A percentile compares a stretch with the other conserved stretches of the same genome.
Conservation (phyloP, 2,113 vertebrate genomes). For the Mesoclemmys tuberculata region DNA sequence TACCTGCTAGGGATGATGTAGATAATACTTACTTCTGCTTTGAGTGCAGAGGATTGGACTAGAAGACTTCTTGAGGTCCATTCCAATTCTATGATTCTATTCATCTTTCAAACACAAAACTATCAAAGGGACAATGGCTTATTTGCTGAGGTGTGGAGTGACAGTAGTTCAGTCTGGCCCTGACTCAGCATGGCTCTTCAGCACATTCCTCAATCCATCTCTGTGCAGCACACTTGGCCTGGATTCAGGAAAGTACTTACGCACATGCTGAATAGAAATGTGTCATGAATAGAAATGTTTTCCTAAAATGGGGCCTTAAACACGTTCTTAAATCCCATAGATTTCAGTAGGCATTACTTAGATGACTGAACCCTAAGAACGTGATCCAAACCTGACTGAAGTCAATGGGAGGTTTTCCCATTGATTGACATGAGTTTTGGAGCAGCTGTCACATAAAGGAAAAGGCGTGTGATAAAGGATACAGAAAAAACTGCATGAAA, state of each 20-base stretch:
- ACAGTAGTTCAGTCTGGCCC: not conserved
- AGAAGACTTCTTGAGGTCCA: too few relatives aligned
- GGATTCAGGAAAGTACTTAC: conserved; percentile 21
- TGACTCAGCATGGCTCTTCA: not conserved
- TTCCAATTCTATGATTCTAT: too few relatives aligned
- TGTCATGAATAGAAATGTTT: conserved; percentile 17
- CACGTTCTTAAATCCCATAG: conserved; percentile 52
- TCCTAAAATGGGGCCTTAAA: conserved; percentile 40
- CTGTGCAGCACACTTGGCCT: conserved; percentile 1
- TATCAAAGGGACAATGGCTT: not conserved
- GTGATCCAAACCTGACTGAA: not conserved
- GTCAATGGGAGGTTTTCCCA: not conserved
- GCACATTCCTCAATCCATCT: not conserved
- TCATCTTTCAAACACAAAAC: not conserved
- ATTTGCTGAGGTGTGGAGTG: not conserved
- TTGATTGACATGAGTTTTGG: not conserved
- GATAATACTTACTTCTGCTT: too few relatives aligned
- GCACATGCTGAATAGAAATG: not conserved
- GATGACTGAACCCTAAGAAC: conserved; percentile 28
- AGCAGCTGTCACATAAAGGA: not conserved
- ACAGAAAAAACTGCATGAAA: not conserved
- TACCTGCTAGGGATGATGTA: too few relatives aligned
- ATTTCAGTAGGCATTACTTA: conserved; percentile 56
- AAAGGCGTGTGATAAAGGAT: not conserved
- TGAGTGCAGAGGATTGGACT: too few relatives aligned